These are phyloP conservation scores for Bradypodion pumilum DNA, from an alignment of 2,797 vertebrate species.

Conservation along the genomic window DNA sequence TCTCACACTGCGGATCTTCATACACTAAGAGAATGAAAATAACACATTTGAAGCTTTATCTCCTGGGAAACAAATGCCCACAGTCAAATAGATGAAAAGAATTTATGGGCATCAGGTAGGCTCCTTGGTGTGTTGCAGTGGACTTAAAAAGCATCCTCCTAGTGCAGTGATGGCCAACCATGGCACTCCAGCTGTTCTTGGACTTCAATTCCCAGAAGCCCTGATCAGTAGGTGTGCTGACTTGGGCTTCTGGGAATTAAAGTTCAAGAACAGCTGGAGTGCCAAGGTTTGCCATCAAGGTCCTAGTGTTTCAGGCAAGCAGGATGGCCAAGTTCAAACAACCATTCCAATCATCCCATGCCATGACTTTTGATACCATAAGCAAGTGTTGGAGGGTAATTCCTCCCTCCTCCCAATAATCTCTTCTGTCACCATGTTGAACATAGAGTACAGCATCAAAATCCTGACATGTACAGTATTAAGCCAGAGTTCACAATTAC, in stretches of 20 bases:
- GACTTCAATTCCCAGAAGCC: too few species aligned
- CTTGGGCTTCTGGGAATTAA: too few species aligned
- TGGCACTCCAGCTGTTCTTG: too few species aligned
- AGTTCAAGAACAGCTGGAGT: too few species aligned
- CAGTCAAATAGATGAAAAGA: constrained; percentile 13
- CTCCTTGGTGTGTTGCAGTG: neutral
- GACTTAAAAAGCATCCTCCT: neutral
- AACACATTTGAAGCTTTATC: neutral
- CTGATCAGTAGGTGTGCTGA: too few species aligned
- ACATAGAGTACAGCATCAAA: neutral
- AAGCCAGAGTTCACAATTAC: neutral
- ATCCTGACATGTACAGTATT: neutral
- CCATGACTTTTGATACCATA: neutral
- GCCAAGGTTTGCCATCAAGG: too few species aligned
- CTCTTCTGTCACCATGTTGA: neutral
- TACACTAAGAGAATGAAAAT: neutral
- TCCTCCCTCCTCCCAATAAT: neutral
- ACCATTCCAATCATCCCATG: neutral
- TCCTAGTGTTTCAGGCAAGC: neutral
- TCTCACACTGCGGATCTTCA: neutral
- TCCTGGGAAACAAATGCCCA: neutral
- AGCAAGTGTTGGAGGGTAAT: neutral
- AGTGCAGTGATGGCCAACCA: too few species aligned
- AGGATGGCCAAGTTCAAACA: neutral
- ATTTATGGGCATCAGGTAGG: neutral